Evolutionary conservation across 1,140 invertebrate genomes (phyloP).

Genomic region (Sminthurides bifidus): DNA sequence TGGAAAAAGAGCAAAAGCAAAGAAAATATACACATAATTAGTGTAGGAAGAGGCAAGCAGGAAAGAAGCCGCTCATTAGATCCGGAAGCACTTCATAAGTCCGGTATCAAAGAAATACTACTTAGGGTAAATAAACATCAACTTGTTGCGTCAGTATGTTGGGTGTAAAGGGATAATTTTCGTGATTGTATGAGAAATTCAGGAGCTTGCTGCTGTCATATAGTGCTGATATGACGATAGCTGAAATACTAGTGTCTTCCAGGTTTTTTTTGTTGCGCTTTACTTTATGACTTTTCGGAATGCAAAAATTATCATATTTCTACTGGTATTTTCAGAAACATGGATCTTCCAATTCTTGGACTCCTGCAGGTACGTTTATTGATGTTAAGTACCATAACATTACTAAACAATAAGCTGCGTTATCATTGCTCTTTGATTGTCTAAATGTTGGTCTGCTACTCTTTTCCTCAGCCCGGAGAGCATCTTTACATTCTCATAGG

Average conservation of each 20-base stretch:
- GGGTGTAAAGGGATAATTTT: background rate
- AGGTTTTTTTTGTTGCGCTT: background rate
- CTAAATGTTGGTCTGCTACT: background rate
- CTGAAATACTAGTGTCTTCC: background rate
- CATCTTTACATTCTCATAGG: conserved; percentile 40
- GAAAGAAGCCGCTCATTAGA: conserved; percentile 63
- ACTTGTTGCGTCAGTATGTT: background rate
- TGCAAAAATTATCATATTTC: background rate
- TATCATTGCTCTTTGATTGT: no score
- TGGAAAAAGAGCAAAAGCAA: conserved; percentile 57
- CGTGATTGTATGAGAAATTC: background rate
- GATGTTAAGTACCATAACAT: no score
- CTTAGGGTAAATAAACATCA: conserved; percentile 28
- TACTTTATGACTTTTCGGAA: background rate
- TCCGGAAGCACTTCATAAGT: conserved; percentile 55
- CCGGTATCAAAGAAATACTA: conserved; percentile 51
- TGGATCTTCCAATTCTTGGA: conserved; percentile 28
- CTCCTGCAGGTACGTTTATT: conserved; percentile 22
- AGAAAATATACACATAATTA: conserved; percentile 39
- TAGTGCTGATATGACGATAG: background rate
- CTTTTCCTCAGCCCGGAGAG: conserved; percentile 1
- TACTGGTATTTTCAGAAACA: conserved; percentile 25
- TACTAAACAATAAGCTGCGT: no score
- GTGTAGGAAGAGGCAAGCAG: conserved; percentile 39
- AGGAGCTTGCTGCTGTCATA: no score